Evolutionary conservation across 1,140 invertebrate species (phyloP).

Genomic region (Camponotus floridanus): DNA sequence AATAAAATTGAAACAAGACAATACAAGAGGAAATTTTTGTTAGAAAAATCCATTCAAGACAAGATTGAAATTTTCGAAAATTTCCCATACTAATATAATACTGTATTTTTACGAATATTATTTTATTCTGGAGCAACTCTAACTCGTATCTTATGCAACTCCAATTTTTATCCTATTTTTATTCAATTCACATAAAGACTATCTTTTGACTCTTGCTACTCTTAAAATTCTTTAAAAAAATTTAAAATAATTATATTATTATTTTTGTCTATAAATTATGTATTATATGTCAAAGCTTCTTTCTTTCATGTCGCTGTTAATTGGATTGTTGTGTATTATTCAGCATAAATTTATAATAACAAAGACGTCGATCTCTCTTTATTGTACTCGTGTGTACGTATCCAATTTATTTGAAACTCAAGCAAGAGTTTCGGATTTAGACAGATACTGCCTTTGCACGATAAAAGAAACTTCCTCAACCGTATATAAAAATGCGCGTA

Average conservation of each 20-base stretch:
- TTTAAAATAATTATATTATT: background rate
- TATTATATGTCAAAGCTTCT: background rate
- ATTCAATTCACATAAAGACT: conserved; percentile 10
- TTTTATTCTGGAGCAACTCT: no score
- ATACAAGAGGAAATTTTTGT: no score
- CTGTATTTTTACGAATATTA: no score
- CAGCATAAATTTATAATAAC: conserved; percentile 20
- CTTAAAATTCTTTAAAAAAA: background rate
- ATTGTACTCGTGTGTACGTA: conserved; percentile 35
- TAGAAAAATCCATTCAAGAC: no score
- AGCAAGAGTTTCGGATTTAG: conserved; percentile 62
- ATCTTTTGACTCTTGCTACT: background rate
- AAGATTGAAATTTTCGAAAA: no score
- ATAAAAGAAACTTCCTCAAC: conserved; percentile 69
- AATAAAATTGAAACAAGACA: no score
- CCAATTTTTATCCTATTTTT: background rate
- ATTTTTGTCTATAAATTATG: background rate
- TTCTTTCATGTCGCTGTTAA: background rate
- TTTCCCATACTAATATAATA: no score
- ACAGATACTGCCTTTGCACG: conserved; percentile 57
- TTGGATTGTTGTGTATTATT: background rate
- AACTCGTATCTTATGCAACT: no score
- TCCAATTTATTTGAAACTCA: conserved; percentile 62
- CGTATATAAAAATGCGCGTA: conserved; percentile 68
- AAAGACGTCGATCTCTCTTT: conserved; percentile 26